Percentiles rank a stretch among this genome's conserved stretches.
phyloP scores from a whole-genome alignment of 2,888 invertebrate species.

The Holacanthella duospinosa region DNA sequence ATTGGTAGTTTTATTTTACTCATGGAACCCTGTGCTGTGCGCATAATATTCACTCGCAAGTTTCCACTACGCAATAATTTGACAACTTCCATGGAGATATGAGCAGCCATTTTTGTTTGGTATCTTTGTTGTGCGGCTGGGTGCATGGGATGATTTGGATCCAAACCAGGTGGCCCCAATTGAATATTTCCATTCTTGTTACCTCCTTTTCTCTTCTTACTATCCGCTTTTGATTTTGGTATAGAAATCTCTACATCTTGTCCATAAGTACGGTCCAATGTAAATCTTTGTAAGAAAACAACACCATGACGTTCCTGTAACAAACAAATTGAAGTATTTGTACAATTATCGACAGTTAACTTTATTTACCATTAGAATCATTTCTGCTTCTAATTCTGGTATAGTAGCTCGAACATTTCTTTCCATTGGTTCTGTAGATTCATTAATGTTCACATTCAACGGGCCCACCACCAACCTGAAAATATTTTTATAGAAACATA shows the following conservation, averaged over 20 bases:
- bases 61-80: conserved; percentile 35
- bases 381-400: conserved; percentile 36
- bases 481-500: too few species aligned
- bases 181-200: conserved; percentile 9
- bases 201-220: conserved; percentile 15
- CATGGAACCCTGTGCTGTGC: conserved; percentile 35
- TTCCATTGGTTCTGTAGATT: conserved; percentile 35
- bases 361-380: conserved; percentile 31
- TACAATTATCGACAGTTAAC: neutral
- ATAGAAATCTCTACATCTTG: conserved; percentile 37
- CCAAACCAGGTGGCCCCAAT: neutral
- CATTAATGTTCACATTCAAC: conserved; percentile 32
- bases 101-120: conserved; percentile 37
- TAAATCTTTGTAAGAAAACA: conserved; percentile 36
- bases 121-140: conserved; percentile 26
- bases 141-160: neutral
- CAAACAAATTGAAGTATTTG: conserved; percentile 6
- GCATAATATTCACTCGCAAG: conserved; percentile 33
- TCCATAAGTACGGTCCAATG: conserved; percentile 35
- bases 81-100: conserved; percentile 38
- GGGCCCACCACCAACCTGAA: conserved; percentile 35
- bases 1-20: conserved; percentile 35
- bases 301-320: conserved; percentile 36
- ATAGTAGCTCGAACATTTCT: conserved; percentile 35
- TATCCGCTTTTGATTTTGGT: conserved; percentile 30